phyloP scores from a whole-genome alignment of 1,140 invertebrate species.

The Zaprionus tsacasi region DNA sequence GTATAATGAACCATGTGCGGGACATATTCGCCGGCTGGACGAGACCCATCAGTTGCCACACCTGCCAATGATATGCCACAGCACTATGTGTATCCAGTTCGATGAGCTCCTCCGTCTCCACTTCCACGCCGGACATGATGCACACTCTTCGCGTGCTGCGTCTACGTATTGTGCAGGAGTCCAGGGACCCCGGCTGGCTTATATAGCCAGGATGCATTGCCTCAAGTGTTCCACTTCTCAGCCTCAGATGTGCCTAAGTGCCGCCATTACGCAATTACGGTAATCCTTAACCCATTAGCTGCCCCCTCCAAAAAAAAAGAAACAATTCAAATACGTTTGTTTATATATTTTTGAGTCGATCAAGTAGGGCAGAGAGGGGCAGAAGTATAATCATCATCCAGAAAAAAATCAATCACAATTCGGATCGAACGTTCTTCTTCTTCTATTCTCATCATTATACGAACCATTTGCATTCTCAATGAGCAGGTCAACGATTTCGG shows the following conservation, averaged over 20 bases:
- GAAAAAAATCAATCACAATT: neutral
- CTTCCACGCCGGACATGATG: too few relatives aligned
- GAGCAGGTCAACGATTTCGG: neutral
- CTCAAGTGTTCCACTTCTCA: neutral
- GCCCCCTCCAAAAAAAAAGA: neutral
- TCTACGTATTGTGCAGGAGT: neutral
- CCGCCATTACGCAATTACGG: neutral
- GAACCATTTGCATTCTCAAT: constrained; percentile 22
- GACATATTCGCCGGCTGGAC: constrained; percentile 28
- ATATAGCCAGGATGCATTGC: neutral
- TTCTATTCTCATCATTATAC: neutral
- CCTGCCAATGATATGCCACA: constrained; percentile 61
- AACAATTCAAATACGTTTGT: neutral
- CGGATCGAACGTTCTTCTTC: neutral
- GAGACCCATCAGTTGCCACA: constrained; percentile 67
- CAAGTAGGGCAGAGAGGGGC: neutral
- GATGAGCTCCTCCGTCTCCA: neutral
- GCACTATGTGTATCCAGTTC: constrained; percentile 58
- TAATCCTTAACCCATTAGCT: neutral
- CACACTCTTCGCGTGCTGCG: too few relatives aligned
- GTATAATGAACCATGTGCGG: constrained; percentile 7
- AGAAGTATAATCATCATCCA: neutral
- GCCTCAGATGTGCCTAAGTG: neutral
- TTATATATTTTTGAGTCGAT: constrained; percentile 1
- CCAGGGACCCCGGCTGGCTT: neutral